Percentiles rank a stretch among this genome's conserved stretches.
Conservation (phyloP, 2,888 invertebrate genomes). For the Watsonalla cultraria region DNA sequence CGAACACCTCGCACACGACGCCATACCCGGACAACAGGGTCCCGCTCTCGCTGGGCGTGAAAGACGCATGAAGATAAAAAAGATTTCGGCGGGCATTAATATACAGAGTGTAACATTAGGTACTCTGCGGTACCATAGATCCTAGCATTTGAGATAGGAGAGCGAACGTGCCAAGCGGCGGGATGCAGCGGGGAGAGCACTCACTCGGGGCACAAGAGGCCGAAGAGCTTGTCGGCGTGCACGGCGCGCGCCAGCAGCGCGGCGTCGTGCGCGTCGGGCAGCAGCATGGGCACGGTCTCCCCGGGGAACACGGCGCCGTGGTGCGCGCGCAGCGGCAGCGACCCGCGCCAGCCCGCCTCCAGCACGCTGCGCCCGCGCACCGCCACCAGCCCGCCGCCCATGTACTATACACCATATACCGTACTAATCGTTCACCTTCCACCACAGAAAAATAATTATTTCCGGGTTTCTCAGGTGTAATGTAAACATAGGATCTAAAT, state of each 20-base stretch:
- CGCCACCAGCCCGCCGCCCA: constrained; percentile 46
- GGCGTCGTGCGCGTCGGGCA: constrained; percentile 39
- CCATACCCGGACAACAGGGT: constrained; percentile 54
- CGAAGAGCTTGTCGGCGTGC: constrained; percentile 52
- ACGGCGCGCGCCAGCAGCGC: constrained; percentile 34
- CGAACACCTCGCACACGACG: constrained; percentile 67
- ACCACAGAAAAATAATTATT: no score
- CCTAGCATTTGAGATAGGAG: no score
- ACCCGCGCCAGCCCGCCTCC: constrained; percentile 63
- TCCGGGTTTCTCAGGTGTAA: no score
- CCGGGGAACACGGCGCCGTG: constrained; percentile 67
- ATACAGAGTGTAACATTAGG: no score
- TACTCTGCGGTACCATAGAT: no score
- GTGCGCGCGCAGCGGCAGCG: constrained; percentile 52
- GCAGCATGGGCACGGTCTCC: constrained; percentile 68
- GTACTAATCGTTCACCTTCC: neutral
- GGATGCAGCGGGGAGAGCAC: no score
- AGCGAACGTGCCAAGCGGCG: no score
- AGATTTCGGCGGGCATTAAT: no score
- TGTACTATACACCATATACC: constrained; percentile 44
- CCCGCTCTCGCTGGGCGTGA: constrained; percentile 39
- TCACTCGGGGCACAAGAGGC: constrained; percentile 63
- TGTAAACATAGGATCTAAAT: no score
- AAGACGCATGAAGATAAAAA: neutral
- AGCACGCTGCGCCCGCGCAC: constrained; percentile 52